These are phyloP conservation scores for Trididemnum nubilum DNA, from an alignment of 23 tunicate species.

Conservation along the genomic window DNA sequence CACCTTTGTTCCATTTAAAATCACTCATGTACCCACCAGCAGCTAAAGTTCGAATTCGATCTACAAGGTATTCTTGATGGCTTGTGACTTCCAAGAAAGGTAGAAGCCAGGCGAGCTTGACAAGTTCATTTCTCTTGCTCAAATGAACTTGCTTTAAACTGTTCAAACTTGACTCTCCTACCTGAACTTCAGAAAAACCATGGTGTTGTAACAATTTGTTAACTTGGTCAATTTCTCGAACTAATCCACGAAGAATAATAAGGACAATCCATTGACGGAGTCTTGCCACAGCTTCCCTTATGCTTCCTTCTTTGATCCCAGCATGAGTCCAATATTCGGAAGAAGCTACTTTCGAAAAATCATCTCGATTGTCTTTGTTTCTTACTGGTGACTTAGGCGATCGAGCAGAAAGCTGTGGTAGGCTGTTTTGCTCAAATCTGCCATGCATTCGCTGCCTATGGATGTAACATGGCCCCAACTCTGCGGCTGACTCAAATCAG, in stretches of 20 bases:
- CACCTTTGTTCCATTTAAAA: slow-evolving; percentile 70
- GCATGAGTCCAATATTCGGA: slow-evolving; percentile 59
- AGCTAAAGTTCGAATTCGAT: slow-evolving; percentile 24
- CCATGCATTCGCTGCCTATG: background rate
- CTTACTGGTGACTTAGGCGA: slow-evolving; percentile 63
- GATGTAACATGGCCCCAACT: background rate
- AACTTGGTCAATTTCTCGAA: slow-evolving; percentile 59
- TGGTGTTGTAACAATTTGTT: slow-evolving; percentile 36
- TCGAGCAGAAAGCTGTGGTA: slow-evolving; percentile 45
- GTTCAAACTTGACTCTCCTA: slow-evolving; percentile 65
- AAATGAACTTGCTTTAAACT: slow-evolving; percentile 51
- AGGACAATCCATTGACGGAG: slow-evolving; percentile 62
- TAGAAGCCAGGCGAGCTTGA: slow-evolving; percentile 45
- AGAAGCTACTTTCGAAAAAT: slow-evolving; percentile 47
- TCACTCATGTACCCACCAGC: slow-evolving; percentile 87
- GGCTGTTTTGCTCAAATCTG: background rate
- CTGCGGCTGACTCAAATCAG: background rate
- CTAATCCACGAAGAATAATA: slow-evolving; percentile 49
- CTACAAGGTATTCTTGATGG: slow-evolving; percentile 68
- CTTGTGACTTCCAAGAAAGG: slow-evolving; percentile 60
- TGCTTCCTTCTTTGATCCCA: slow-evolving; percentile 14
- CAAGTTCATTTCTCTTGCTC: slow-evolving; percentile 41
- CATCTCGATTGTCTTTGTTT: slow-evolving; percentile 56
- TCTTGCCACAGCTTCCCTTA: slow-evolving; percentile 50
- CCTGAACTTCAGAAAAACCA: slow-evolving; percentile 66